Evolutionary conservation across 2,888 invertebrate species (phyloP).

Genomic region (Sturmia bella): DNA sequence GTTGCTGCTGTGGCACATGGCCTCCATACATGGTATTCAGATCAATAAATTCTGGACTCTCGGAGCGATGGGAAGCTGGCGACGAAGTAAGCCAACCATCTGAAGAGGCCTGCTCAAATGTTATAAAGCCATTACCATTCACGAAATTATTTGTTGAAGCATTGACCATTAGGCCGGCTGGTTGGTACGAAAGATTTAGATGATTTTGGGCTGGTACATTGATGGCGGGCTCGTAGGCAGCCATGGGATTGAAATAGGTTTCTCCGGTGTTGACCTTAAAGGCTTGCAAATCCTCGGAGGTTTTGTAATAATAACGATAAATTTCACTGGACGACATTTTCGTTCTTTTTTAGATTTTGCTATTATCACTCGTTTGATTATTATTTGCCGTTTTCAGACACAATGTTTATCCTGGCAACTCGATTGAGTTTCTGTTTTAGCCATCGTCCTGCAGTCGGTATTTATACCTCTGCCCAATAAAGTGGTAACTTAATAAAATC

Average conservation of each 20-base stretch:
- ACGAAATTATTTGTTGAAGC: constrained; percentile 73
- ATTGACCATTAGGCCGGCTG: constrained; percentile 73
- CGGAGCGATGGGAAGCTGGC: constrained; percentile 81
- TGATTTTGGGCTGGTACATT: constrained; percentile 61
- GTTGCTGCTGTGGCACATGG: constrained; percentile 48
- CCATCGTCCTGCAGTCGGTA: constrained; percentile 74
- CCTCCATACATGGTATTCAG: constrained; percentile 77
- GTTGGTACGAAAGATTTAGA: constrained; percentile 72
- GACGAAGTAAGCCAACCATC: constrained; percentile 82
- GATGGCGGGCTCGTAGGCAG: constrained; percentile 77
- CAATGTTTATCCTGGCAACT: constrained; percentile 71
- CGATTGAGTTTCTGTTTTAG: constrained; percentile 74
- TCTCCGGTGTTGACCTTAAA: constrained; percentile 76
- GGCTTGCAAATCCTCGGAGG: constrained; percentile 80
- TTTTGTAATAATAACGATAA: constrained; percentile 81
- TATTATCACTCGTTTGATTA: not conserved
- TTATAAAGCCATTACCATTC: constrained; percentile 78
- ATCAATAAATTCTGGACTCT: constrained; percentile 81
- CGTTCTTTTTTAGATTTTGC: constrained; percentile 28
- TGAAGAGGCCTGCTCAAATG: constrained; percentile 81
- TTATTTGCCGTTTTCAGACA: not conserved
- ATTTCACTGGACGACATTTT: constrained; percentile 81
- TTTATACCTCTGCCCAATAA: constrained; percentile 75
- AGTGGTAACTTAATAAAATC: constrained; percentile 70
- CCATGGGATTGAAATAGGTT: constrained; percentile 80